Base-by-base conservation (phyloP, 2,113 vertebrate genomes). In the Sinocyclocheilus rhinocerous region DNA sequence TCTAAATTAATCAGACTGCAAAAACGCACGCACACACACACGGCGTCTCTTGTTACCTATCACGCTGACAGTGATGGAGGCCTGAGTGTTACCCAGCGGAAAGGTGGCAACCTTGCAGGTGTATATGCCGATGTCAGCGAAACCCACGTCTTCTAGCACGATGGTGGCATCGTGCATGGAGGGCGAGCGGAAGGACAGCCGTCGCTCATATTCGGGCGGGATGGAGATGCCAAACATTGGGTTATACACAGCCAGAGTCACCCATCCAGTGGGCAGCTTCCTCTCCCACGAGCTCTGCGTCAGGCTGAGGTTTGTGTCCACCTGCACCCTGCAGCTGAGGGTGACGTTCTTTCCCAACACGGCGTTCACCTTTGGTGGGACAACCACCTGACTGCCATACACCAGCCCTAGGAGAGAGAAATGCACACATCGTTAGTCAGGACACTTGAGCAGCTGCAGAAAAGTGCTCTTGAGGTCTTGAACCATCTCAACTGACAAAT, bases 211-310 rank as follows among this genome's bases (percentile, higher is more conserved):
- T 48, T 96, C 96, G 75, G 92, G 95, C 80, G 97, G 93, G 92
- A 99, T 94, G 91, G 96, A 97, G 90, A 96, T 97, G 93, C 98
- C 98, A 76, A 96, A 97, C 26, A 93, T 89, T 5, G 97, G 97
- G 91, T 98, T 96, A 94, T 97, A 98, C 86, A 99, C 97, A n/a
- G 97, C 97, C 92, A 99, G 92, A 29, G 96, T 98, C 88, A 96
- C 94, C n/a, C 95, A 92, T 91, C 90, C 96, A 87, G 96, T 95
- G 80, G 96, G 95, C 63, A 96, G 87, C 65, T 95, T 94, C 81
- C 97, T 97, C 94, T 98, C 97, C 98, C 98, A 99, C 48, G 97
- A 97, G 93, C 97, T 97, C 88, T 99, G 98, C 76, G 96, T 96
- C 86, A 99, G 96, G 72, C 96, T 98, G 86, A 97, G 96, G 84